Conservation (phyloP, 2,113 vertebrate genomes). For the Acanthochromis polyacanthus region DNA sequence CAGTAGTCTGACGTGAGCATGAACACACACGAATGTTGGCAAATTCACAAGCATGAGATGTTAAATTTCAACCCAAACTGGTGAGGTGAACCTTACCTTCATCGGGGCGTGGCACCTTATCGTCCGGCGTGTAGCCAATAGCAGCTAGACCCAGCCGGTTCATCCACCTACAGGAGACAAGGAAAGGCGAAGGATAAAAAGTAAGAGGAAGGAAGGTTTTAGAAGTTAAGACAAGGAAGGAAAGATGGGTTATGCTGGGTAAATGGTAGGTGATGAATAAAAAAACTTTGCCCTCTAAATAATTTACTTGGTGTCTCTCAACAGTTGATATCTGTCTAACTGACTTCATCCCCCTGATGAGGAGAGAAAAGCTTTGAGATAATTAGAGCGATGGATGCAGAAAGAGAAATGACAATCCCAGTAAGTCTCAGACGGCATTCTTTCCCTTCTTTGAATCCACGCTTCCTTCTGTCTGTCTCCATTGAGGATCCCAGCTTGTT, state of each 20-base stretch:
- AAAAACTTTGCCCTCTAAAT: constrained; percentile 54
- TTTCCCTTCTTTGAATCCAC: constrained; percentile 2
- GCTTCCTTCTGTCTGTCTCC: constrained; percentile 36
- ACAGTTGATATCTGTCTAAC: constrained; percentile 48
- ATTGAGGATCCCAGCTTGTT: constrained; percentile 31
- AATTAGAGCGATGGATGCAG: constrained; percentile 55
- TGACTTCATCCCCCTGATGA: constrained; percentile 36
- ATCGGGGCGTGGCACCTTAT: constrained; percentile 92
- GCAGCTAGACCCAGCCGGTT: constrained; percentile 93
- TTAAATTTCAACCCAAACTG: background rate
- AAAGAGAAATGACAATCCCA: constrained; percentile 40
- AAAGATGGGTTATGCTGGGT: constrained; percentile 23
- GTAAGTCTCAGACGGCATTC: constrained; percentile 29
- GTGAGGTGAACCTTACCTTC: constrained; percentile 85
- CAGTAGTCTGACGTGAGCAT: constrained; percentile 88
- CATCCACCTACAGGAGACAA: constrained; percentile 88
- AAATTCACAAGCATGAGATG: background rate
- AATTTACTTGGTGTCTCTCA: constrained; percentile 55
- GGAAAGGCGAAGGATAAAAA: background rate
- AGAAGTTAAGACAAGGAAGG: constrained; percentile 21
- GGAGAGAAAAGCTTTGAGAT: constrained; percentile 39
- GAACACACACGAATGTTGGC: background rate
- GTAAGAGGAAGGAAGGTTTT: background rate
- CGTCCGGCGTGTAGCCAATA: constrained; percentile 94
- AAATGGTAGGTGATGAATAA: constrained; percentile 56